phyloP scores from a whole-genome alignment of 1,140 invertebrate genomes.

The Lepidotrigona ventralis region DNA sequence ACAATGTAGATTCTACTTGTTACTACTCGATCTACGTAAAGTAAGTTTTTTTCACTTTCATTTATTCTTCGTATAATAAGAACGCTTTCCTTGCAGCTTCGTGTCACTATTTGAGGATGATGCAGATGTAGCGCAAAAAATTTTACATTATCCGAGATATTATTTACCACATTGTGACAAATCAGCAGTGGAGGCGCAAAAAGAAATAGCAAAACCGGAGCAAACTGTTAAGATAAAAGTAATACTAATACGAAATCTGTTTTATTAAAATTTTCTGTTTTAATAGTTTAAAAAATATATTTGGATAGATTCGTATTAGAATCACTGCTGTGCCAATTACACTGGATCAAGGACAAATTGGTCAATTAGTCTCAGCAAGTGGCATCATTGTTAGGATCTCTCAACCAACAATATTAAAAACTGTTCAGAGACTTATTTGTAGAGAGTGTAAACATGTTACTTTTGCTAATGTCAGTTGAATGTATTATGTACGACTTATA shows the following conservation, averaged over 20 bases:
- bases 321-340: constrained; percentile 69
- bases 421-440: constrained; percentile 87
- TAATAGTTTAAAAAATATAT: constrained; percentile 76
- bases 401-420: constrained; percentile 88
- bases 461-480: constrained; percentile 84
- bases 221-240: constrained; percentile 84
- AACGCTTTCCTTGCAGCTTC: constrained; percentile 79
- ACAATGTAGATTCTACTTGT: constrained; percentile 68
- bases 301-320: constrained; percentile 69
- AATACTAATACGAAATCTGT: constrained; percentile 49
- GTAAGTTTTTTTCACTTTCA: constrained; percentile 66
- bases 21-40: constrained; percentile 79
- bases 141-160: constrained; percentile 81
- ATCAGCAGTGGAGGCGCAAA: constrained; percentile 83
- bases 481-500: constrained; percentile 72
- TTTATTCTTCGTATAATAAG: background rate
- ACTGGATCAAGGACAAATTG: constrained; percentile 76
- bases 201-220: constrained; percentile 79
- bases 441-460: constrained; percentile 88
- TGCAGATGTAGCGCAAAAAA: constrained; percentile 80
- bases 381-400: constrained; percentile 90
- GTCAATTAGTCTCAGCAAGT: constrained; percentile 79
- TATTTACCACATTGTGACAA: constrained; percentile 83
- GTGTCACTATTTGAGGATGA: constrained; percentile 83
- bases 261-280: constrained; percentile 76